A percentile compares a stretch with the other conserved stretches of the same genome.
Evolutionary conservation across 2,113 vertebrate species (phyloP).

Genomic region (Apteryx mantelli): DNA sequence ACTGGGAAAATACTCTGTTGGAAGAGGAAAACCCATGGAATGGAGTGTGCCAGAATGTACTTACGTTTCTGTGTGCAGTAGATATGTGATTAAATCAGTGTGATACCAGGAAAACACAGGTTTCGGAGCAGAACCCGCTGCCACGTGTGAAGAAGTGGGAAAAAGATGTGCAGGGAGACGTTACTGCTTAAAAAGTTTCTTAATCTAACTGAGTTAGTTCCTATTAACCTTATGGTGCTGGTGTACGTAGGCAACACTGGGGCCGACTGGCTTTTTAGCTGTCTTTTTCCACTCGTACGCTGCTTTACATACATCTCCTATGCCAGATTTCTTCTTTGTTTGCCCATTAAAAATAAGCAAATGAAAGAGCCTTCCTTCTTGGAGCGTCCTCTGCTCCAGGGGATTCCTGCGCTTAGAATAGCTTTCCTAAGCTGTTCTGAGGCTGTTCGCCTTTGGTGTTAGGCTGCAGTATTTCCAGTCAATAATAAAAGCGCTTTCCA

Average conservation of each 20-base stretch:
- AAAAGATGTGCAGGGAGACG: not conserved
- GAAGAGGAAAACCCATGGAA: not conserved
- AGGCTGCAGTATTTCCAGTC: not conserved
- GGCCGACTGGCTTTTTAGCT: not conserved
- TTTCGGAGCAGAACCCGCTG: not conserved
- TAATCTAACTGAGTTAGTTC: not conserved
- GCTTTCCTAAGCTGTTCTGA: not conserved
- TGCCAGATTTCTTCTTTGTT: not conserved
- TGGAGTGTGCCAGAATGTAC: rapidly evolving
- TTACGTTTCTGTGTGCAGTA: not conserved
- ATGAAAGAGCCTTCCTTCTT: not conserved
- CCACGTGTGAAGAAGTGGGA: rapidly evolving
- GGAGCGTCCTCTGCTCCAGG: not conserved
- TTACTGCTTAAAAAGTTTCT: not conserved
- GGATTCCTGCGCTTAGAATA: not conserved
- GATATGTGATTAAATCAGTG: not conserved
- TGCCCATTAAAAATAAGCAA: not conserved
- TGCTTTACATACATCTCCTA: not conserved
- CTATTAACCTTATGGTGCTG: not conserved
- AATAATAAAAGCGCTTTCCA: not conserved
- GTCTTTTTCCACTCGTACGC: not conserved
- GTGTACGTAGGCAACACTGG: not conserved
- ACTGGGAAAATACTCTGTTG: not conserved
- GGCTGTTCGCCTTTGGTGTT: not conserved
- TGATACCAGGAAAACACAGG: not conserved